Conservation (phyloP, 64 coral and sea anemone species). For the Actinia equina region DNA sequence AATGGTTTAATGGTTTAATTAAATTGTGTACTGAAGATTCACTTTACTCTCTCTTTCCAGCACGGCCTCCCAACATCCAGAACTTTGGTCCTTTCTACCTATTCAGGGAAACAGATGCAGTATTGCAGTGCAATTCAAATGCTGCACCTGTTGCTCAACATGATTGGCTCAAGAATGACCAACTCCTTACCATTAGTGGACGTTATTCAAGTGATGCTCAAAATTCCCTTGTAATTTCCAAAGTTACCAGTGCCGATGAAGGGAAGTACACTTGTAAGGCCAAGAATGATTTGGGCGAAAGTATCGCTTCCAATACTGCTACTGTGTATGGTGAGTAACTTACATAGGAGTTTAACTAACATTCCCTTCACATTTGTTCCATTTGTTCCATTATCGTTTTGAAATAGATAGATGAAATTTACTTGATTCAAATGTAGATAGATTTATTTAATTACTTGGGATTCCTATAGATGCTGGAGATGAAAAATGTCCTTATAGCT, state of each 20-base stretch:
- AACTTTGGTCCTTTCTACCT: slow-evolving; percentile 51
- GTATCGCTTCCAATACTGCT: not conserved
- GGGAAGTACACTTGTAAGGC: slow-evolving; percentile 26
- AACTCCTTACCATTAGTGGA: not conserved
- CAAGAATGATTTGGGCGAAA: slow-evolving; percentile 8
- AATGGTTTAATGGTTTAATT: too few species aligned
- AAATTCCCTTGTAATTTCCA: slow-evolving; percentile 10
- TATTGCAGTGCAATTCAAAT: slow-evolving; percentile 30
- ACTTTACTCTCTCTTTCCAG: slow-evolving; percentile 3
- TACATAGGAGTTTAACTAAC: too few species aligned
- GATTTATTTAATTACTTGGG: too few species aligned
- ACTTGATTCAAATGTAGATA: too few species aligned
- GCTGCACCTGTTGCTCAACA: slow-evolving; percentile 21
- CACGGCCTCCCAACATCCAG: slow-evolving; percentile 10
- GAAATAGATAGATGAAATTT: too few species aligned
- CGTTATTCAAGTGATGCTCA: not conserved
- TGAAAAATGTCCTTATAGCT: too few species aligned
- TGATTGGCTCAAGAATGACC: slow-evolving; percentile 22
- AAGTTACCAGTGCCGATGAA: not conserved
- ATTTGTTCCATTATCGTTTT: too few species aligned
- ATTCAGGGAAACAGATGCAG: slow-evolving; percentile 25
- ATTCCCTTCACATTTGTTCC: too few species aligned
- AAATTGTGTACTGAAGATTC: not conserved
- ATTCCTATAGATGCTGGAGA: too few species aligned
- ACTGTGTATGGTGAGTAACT: slow-evolving; percentile 29